Evolutionary conservation across 92 coral and sea anemone genomes (phyloP), one percentile per base, ranked within the genome.

Genomic region (Porites cylindrica): DNA sequence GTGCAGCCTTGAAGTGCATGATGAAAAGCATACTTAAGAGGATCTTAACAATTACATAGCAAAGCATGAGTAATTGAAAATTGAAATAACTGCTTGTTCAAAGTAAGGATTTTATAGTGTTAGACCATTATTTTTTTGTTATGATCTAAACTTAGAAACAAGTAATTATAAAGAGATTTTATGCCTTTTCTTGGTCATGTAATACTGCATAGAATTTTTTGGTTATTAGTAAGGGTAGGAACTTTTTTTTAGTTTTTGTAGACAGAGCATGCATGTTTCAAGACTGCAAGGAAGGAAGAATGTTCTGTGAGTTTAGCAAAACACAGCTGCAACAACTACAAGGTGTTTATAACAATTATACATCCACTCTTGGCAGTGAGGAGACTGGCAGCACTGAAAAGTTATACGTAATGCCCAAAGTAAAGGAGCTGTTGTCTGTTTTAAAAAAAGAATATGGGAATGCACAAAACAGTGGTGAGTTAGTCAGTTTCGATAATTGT

Each of bases 241-340:
- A 38, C 47, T 4, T 38, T 4, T 38, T 38, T 38, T 38, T 38
- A 38, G 47, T 18, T n/a, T 75, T 64, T 88, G 1, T 65, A 91
- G 94, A 64, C 59, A 83, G 94, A 53, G 94, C 86, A 52, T 85
- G 89, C 82, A 51, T 70, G 76, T 56, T 80, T 65, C 86, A 84
- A 70, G 63, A 58, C 65, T 75, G 78, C 60, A 71, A 63, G 29
- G 61, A 77, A 10, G 92, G 86, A 9, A 78, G 83, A 74, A 24
- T 87, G 60, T 75, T 94, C 50, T 70, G 85, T 61, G 81, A 86
- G 72, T 92, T 89, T 54, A 80, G 93, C 53, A 78, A 90, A 10
- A 93, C 99, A 38, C 91, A 94, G 66, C 70, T 97, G 80, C 88
- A 96, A 3, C 92, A 93, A 78, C 81, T 97, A 75, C 81, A 91